Base-by-base conservation (phyloP, 2,113 vertebrate species). In the Siniperca chuatsi region DNA sequence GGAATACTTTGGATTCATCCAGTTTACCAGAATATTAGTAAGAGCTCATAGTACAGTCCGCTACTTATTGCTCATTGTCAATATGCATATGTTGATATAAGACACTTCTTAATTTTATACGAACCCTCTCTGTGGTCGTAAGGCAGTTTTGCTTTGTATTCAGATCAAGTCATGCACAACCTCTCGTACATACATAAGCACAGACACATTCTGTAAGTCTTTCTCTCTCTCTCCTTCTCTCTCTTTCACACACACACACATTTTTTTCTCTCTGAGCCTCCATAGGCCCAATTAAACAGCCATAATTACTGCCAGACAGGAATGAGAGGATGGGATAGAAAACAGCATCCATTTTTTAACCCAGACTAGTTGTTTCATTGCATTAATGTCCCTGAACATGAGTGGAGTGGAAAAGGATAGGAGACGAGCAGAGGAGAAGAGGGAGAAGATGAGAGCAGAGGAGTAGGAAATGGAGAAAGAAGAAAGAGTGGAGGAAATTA, bases 221-320 rank as follows among this genome's bases (percentile, higher is more conserved):
- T 61, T 37, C 57, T 18, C 8, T 44, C 42, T 10, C 62, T 21
- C 61, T 4, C 46, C 12, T 46, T 25, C 50, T 70, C 48, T 21
- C 61, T 20, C 20, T 23, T 33, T 1, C 54, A 18, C 40, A 7
- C 58, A 20, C 68, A 8, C 10, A 54, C 65, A 13, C 83, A 65
- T 79, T 50, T 10, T 29, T 69, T 75, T 64, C 62, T 87, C 48
- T 88, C 80, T 44, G 57, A 87, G 89, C 82, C 89, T 88, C 93
- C 68, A 69, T 40, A 87, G 89, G 84, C 88, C 90, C 88, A 92
- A 93, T 93, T 93, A 92, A 82, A 89, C 50, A 55, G 79, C 82
- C 78, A 89, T 93, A 90, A 94, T 94, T 90, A 93, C 92, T 90
- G 89, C 57, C 79, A 90, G 91, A 84, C 89, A 87, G 69, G 60